Evolutionary conservation across 30 jellyfish, hydroid and myxozoan species (phyloP), one percentile per base, ranked within the genome.

Genomic region (Turritopsis rubra): DNA sequence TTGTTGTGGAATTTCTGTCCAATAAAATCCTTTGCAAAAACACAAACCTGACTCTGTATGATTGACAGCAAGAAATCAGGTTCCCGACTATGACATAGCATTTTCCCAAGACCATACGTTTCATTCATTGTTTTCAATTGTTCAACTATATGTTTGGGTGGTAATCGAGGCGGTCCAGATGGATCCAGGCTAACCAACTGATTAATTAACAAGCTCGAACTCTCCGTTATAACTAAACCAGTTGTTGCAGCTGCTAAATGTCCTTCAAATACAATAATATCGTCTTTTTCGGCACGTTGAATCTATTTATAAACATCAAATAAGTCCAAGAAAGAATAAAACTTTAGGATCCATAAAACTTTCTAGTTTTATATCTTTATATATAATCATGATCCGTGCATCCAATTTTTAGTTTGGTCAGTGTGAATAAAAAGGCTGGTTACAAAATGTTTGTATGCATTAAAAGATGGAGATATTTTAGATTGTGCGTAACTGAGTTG

Each of bases 171-270:
- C 24, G 93, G 92, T 25, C 92, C 98, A 75, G 91, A 83, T 18
- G 98, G 95, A 65, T 91, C 96, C 54, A 91, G 85, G 66, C 96
- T 91, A 73, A 91, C 79, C 52, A 91, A 90, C 84, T 91, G 96
- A 53, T 84, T 86, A 78, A 86, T 76, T 79, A 91, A 87, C 86
- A 87, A 88, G 85, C 98, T 91, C 80, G 89, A 87, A 21, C 96
- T 92, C 71, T 91, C 93, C 5, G 98, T 83, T 5, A 91, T 91
- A 17, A 83, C 72, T 23, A 81, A 71, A 23, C 98, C 96, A 28
- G 85, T 85, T 18, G 98, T 91, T 18, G 98, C 98, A 18, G 98
- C 98, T 28, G 98, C 98, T 18, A 91, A 71, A 81, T 91, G 98
- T 18, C 96, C 82, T 79, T 91, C 98, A 81, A 91, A 91, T 28